Conservation (phyloP, 1,140 invertebrate species). For the Rhopalosiphum maidis region DNA sequence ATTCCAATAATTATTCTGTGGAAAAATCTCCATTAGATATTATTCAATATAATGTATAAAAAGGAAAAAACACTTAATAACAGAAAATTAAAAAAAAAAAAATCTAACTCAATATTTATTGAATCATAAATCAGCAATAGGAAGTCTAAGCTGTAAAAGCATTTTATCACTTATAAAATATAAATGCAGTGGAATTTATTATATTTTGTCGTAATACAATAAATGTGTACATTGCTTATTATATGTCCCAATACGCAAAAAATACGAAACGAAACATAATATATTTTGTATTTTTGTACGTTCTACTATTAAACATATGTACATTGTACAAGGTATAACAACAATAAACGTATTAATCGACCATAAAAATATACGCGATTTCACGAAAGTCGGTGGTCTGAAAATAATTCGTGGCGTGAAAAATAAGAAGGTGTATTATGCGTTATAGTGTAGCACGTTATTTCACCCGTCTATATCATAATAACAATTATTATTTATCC, state of each 20-base stretch:
- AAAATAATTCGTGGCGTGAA: constrained; percentile 3
- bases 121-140: no score
- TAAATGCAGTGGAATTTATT: not conserved
- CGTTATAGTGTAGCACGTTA: not conserved
- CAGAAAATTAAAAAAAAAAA: no score
- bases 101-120: no score
- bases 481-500: not conserved
- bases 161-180: not conserved
- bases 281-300: not conserved
- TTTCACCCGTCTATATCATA: not conserved
- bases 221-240: not conserved
- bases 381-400: not conserved
- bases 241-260: not conserved
- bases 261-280: not conserved
- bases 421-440: not conserved
- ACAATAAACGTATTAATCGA: constrained; percentile 8
- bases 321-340: not conserved
- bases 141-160: not conserved
- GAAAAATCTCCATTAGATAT: no score
- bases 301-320: not conserved
- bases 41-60: no score
- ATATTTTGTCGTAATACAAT: not conserved
- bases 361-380: not conserved
- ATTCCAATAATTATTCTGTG: no score
- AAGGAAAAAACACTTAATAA: no score